phyloP scores from a whole-genome alignment of 2,888 invertebrate species.

The Lasiommata megera region DNA sequence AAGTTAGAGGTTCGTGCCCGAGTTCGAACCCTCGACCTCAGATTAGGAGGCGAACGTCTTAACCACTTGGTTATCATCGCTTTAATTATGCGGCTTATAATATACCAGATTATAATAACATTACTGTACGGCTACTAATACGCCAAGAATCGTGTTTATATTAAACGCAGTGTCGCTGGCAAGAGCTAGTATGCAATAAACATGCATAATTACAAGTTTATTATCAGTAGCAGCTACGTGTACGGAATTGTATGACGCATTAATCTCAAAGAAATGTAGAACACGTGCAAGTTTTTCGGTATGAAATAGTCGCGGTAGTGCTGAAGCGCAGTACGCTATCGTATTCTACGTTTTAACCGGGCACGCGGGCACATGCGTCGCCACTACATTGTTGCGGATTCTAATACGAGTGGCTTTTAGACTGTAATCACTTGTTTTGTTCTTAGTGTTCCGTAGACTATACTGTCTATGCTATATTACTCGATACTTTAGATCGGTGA shows the following conservation, averaged over 20 bases:
- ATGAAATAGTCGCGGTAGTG: neutral
- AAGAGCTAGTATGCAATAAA: slow-evolving; percentile 5
- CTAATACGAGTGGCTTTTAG: neutral
- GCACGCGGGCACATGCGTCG: neutral
- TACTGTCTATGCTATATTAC: neutral
- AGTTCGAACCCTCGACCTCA: no score
- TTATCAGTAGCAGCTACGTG: slow-evolving; percentile 9
- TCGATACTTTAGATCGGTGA: neutral
- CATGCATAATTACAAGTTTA: slow-evolving; percentile 6
- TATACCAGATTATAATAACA: no score
- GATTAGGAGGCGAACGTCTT: no score
- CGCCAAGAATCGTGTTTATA: neutral
- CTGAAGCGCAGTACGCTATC: slow-evolving; percentile 8
- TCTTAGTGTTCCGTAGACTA: neutral
- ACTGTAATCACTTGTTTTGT: neutral
- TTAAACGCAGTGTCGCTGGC: neutral
- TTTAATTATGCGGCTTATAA: no score
- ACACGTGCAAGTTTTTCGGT: slow-evolving; percentile 25
- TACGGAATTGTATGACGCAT: slow-evolving; percentile 7
- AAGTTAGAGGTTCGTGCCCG: no score
- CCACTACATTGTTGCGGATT: slow-evolving; percentile 1
- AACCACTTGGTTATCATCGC: no score
- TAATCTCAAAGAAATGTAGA: slow-evolving; percentile 14
- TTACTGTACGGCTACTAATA: no score
- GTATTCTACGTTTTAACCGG: neutral